phyloP scores from a whole-genome alignment of 2,113 vertebrate genomes.

The Macrotis lagotis region DNA sequence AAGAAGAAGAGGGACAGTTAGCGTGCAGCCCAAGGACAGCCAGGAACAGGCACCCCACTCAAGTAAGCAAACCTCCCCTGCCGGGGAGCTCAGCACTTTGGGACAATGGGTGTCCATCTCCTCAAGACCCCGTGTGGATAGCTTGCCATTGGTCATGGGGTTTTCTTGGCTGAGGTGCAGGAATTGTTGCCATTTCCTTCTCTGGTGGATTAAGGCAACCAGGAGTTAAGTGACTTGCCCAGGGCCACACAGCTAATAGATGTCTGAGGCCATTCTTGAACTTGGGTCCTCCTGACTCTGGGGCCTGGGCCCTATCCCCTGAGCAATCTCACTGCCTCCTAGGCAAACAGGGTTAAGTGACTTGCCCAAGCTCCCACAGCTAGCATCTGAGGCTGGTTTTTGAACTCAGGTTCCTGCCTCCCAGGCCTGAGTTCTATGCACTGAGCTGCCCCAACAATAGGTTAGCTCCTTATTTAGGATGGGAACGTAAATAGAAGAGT shows the following conservation, averaged over 20 bases:
- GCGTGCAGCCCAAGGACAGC: background rate
- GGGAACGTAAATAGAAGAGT: background rate
- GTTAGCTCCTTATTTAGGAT: background rate
- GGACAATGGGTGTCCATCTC: background rate
- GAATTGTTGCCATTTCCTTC: background rate
- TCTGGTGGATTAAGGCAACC: background rate
- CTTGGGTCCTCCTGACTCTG: too few species aligned
- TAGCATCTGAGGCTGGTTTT: background rate
- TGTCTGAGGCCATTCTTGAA: too few species aligned
- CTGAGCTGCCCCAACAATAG: background rate
- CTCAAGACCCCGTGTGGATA: background rate
- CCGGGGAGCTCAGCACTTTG: background rate
- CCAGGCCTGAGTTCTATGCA: background rate
- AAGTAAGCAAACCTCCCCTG: background rate
- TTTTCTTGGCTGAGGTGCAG: background rate
- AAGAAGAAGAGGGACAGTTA: slow-evolving; percentile 33
- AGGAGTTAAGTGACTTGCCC: background rate
- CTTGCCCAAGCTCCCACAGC: background rate
- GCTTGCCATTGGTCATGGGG: background rate
- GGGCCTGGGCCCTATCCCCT: too few species aligned
- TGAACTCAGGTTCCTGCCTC: background rate
- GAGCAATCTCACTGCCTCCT: too few species aligned
- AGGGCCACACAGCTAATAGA: background rate
- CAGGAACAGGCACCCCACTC: background rate
- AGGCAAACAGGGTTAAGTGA: too few species aligned